These are phyloP conservation scores for Coleophora flavipennella DNA, from an alignment of 2,888 invertebrate species.

Conservation along the genomic window DNA sequence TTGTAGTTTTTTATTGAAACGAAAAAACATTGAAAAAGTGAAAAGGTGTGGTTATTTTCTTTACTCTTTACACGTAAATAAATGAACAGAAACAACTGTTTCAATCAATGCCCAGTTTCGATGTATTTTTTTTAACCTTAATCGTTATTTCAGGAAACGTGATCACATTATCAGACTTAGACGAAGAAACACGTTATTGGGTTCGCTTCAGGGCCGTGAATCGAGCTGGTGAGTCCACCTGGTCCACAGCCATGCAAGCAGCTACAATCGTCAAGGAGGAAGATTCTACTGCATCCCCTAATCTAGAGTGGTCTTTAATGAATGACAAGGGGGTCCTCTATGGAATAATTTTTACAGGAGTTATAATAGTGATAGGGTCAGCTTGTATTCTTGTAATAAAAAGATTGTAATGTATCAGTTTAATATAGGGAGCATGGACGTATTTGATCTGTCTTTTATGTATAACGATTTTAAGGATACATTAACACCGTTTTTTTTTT, in stretches of 20 bases:
- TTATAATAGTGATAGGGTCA: constrained; percentile 34
- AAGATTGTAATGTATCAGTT: constrained; percentile 25
- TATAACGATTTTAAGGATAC: no score
- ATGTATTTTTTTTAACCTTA: no score
- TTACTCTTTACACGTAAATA: no score
- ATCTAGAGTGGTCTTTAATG: no score
- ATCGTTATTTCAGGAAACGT: constrained; percentile 16
- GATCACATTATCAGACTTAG: constrained; percentile 22
- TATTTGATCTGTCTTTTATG: no score
- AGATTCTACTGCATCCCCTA: neutral
- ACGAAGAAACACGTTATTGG: constrained; percentile 38
- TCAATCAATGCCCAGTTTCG: no score
- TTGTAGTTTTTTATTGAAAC: no score
- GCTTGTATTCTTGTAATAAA: constrained; percentile 40
- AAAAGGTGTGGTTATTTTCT: no score
- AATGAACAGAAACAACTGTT: no score
- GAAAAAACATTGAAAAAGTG: no score
- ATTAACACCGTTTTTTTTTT: no score
- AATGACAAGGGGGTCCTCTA: constrained; percentile 27
- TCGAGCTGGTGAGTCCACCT: constrained; percentile 35
- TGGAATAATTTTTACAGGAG: constrained; percentile 46
- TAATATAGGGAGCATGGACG: no score
- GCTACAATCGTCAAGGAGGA: neutral
- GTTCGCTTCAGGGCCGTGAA: constrained; percentile 37
- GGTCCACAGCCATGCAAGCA: constrained; percentile 32